Base-by-base conservation (phyloP, 2,797 vertebrate genomes). In the Sciurus carolinensis region DNA sequence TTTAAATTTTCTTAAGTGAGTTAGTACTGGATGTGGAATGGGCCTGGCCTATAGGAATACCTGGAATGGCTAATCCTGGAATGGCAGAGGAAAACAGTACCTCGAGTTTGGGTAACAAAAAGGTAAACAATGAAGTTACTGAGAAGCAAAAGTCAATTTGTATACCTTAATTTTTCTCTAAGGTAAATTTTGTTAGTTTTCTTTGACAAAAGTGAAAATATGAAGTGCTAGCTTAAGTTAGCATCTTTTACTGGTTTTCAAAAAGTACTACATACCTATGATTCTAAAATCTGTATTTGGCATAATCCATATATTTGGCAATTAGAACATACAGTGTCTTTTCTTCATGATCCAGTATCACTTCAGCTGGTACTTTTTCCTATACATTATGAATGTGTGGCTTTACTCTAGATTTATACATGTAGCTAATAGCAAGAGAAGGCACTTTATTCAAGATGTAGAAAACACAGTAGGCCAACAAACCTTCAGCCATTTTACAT, bases 401-500 rank as follows among this genome's bases (percentile, higher is more conserved):
- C 64, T 92, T 87, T 26, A 69, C 86, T 62, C 94, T 33, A 76
- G 20, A 87, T 6, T 92, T 96, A 87, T 92, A 94, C 36, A 96
- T 50, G 44, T 18, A 90, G 71, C 52, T 90, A 91, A 98, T 98
- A 98, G 98, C 98, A 99, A 99, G 98, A 99, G 99, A 98, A 98
- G 98, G 97, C 99, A 99, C 97, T 98, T 98, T 93, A 93, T 22
- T 97, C 80, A 97, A 97, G 97, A 99, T 97, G 96, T 98, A 98
- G 98, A 98, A 98, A 98, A 99, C 98, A 98, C 98, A 98, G 98
- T 95, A 99, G 98, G 98, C 98, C 98, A 98, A 99, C 99, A 98
- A 98, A 99, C 99, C 99, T 99, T 99, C 82, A 99, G 99, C 99
- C 99, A 99, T 98, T 99, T 99, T 98, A 99, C 99, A 98, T 99